Percentiles rank a stretch among this genome's conserved stretches.
These are phyloP conservation scores for Microplitis mediator DNA, from an alignment of 1,140 invertebrate species.

Conservation along the genomic window DNA sequence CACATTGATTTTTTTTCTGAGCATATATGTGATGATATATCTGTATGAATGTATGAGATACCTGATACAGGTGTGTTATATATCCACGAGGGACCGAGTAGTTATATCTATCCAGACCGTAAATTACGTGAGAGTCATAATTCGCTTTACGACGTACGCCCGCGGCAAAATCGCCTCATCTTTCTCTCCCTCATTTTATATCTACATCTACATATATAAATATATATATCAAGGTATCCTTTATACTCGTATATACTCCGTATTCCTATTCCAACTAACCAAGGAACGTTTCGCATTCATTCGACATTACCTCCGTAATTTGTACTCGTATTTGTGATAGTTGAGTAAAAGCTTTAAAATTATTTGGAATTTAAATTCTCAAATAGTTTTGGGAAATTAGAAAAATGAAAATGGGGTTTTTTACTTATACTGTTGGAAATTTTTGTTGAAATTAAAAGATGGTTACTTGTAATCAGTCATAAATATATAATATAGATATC, in stretches of 20 bases:
- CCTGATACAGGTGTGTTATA: background rate
- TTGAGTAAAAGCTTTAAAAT: background rate
- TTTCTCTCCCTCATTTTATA: background rate
- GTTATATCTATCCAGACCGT: constrained; percentile 15
- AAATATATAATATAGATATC: no score
- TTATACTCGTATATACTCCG: constrained; percentile 4
- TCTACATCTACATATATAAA: background rate
- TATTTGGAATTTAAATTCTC: no score
- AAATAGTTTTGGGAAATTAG: no score
- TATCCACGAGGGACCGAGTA: constrained; percentile 11
- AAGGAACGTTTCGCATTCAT: constrained; percentile 7
- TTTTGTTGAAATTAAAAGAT: no score
- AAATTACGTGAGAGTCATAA: constrained; percentile 32
- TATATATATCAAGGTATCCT: background rate
- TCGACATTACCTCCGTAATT: constrained; percentile 10
- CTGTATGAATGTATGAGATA: background rate
- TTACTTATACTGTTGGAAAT: no score
- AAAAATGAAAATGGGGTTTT: no score
- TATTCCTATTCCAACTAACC: constrained; percentile 21
- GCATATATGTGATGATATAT: background rate
- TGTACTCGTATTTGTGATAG: constrained; percentile 8
- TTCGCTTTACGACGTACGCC: constrained; percentile 27
- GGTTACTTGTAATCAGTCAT: no score
- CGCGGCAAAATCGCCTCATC: constrained; percentile 23
- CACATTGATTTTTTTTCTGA: background rate